Conservation (phyloP, 2,113 vertebrate genomes). For the Cnemophilus loriae region DNA sequence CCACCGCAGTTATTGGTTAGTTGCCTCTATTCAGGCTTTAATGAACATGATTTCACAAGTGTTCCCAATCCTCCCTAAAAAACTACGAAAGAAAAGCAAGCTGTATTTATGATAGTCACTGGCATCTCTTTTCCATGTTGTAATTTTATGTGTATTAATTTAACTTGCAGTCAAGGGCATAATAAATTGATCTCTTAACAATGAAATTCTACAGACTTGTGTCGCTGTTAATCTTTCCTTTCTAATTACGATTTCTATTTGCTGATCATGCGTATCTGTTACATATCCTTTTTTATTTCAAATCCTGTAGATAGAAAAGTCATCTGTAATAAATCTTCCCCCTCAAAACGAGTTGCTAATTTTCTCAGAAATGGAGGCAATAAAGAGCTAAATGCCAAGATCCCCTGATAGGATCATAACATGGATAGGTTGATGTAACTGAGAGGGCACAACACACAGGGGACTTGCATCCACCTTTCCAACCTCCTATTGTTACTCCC, state of each 20-base stretch:
- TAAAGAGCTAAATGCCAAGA: background rate
- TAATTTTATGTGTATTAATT: background rate
- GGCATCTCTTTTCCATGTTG: background rate
- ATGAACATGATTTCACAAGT: constrained; percentile 1
- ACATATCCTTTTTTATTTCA: background rate
- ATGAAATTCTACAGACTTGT: background rate
- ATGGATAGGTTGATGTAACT: background rate
- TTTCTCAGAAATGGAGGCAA: background rate
- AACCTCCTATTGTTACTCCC: background rate
- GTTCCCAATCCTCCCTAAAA: background rate
- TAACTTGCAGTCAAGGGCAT: background rate
- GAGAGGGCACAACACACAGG: background rate
- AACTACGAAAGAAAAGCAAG: background rate
- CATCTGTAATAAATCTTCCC: background rate
- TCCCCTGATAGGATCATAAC: background rate
- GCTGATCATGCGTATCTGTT: background rate
- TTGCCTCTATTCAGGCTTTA: background rate
- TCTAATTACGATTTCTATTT: background rate
- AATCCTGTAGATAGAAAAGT: background rate
- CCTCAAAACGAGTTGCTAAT: background rate
- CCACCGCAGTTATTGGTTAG: constrained; percentile 55
- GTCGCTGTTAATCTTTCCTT: background rate
- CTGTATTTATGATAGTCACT: background rate
- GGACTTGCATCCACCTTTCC: background rate
- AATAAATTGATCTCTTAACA: constrained; percentile 8